Conservation (phyloP, 2,113 vertebrate genomes). For the Catharus minimus region DNA sequence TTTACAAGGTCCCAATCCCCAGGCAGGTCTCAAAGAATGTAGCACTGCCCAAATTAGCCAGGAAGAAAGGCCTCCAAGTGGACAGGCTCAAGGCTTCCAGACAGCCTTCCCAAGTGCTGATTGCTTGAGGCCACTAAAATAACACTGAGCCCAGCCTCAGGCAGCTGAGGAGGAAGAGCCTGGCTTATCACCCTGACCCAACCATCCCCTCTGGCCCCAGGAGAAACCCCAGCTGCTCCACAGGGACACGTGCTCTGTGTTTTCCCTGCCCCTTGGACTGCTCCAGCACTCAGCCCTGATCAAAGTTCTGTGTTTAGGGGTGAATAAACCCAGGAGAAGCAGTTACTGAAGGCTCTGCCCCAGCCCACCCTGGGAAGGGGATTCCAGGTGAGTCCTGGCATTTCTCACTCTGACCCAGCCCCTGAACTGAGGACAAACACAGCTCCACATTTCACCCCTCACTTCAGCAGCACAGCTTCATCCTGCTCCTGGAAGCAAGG, state of each 20-base stretch:
- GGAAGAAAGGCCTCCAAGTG: not conserved
- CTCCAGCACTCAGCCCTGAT: not conserved
- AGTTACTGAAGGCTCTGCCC: not conserved
- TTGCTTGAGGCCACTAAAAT: not conserved
- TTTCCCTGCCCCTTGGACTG: not conserved
- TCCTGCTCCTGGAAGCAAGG: not conserved
- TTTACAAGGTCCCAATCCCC: not conserved
- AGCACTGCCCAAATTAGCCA: not conserved
- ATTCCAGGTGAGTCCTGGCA: accelerated
- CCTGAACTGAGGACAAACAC: not conserved
- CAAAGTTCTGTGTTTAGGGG: not conserved
- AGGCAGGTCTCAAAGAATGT: not conserved
- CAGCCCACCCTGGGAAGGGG: not conserved
- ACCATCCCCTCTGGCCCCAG: not conserved
- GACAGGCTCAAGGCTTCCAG: not conserved
- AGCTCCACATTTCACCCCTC: not conserved
- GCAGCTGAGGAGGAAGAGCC: constrained; percentile 14
- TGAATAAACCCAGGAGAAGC: not conserved
- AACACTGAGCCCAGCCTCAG: not conserved
- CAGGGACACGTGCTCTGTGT: accelerated
- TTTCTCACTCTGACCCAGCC: not conserved
- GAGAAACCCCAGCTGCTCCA: not conserved
- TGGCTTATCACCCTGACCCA: not conserved
- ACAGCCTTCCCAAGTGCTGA: not conserved
- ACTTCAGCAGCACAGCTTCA: not conserved